Evolutionary conservation across 1,140 invertebrate genomes (phyloP), one percentile per base, ranked within the genome.

Genomic region (Drosophila leontia): DNA sequence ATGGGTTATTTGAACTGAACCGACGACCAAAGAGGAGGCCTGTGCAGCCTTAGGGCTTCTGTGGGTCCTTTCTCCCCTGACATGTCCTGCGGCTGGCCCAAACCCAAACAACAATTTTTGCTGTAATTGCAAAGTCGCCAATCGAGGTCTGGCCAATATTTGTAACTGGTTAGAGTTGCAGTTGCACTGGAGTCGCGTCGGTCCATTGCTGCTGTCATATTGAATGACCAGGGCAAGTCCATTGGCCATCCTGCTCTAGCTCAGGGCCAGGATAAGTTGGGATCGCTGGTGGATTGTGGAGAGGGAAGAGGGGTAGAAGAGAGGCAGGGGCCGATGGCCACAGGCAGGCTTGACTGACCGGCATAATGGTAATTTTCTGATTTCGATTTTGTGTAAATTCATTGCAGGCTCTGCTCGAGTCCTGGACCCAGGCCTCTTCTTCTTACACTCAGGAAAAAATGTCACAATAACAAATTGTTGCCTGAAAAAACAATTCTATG

Each of bases 331-430:
- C 15, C 37, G 50, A 37, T 39, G 26, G 44, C 56, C 37, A 72
- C 44, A 72, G 56, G 69, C 59, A 65, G 82, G 78, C 74, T 71
- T 68, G 74, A 65, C 77, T 83, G 80, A 53, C 76, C 50, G 60
- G 78, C 85, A 84, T 88, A 88, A 88, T 88, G 84, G 84, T 90
- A 88, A 88, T 88, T 88, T 88, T 88, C 84, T 81, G 84, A 88
- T 88, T 88, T 88, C 84, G 84, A 88, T 88, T 88, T 88, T 88
- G 84, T 88, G 84, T 88, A 90, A 88, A 88, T 88, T 88, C 84
- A 88, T 90, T 84, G 85, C 85, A 75, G 67, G 70, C 83, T 76
- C 62, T 53, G 61, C 34, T 41, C 57, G 48, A 69, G 55, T 59
- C 51, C 65, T 59, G 67, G 29, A 41, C 51, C 41, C 37, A 59